These are phyloP conservation scores for Meloe dianella DNA, from an alignment of 2,888 invertebrate species.

Conservation along the genomic window DNA sequence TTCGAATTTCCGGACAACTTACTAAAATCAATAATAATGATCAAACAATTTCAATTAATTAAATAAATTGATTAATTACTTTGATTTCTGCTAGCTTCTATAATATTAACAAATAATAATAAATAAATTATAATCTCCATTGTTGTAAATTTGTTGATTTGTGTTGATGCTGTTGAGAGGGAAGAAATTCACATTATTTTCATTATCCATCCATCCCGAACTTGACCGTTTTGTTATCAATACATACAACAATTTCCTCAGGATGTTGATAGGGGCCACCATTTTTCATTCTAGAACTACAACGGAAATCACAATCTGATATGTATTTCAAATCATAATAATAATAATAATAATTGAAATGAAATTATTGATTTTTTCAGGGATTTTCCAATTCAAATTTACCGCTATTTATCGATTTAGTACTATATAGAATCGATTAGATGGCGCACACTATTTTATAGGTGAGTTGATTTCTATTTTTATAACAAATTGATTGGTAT, in stretches of 20 bases:
- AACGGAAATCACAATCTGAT: constrained; percentile 22
- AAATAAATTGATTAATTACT: not conserved
- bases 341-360: no score
- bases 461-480: constrained; percentile 7
- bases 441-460: not conserved
- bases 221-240: constrained; percentile 29
- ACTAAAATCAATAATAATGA: constrained; percentile 12
- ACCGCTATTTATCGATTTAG: not conserved
- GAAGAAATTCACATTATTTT: no score
- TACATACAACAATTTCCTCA: constrained; percentile 21
- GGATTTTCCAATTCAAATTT: constrained; percentile 10
- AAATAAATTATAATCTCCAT: constrained; percentile 22
- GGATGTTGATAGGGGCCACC: constrained; percentile 27
- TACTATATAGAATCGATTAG: not conserved
- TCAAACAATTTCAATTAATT: no score
- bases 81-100: not conserved
- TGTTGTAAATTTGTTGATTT: constrained; percentile 10
- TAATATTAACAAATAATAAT: constrained; percentile 14
- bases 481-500: constrained; percentile 27
- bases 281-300: not conserved
- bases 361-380: no score
- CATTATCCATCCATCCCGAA: no score
- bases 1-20: constrained; percentile 40
- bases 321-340: no score
- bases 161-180: no score